Base-by-base conservation (phyloP, 2,888 invertebrate species). In the Sesamia inferens region DNA sequence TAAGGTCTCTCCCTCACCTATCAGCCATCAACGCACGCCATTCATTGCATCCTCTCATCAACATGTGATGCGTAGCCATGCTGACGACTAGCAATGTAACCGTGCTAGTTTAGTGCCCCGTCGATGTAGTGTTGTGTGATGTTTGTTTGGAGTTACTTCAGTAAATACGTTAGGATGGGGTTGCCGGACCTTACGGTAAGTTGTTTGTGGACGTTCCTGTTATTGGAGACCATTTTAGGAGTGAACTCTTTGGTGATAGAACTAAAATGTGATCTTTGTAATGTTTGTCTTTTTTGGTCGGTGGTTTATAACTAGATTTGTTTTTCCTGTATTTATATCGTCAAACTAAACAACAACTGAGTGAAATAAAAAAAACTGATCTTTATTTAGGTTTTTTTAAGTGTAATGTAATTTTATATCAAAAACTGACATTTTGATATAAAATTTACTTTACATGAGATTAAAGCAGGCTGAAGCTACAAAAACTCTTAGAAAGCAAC, bases 181-280 rank as follows among this genome's bases (percentile, higher is more conserved):
- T 92, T 95, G 89, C 96, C 96, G 79, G 94, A 95, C 90, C 89
- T 94, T 77, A 93, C 95, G 94, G 96, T 96, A 89, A 96, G 96
- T 94, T 39, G 31, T 51, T 11, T 59, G 51, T 64, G 16, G 66
- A 39, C 11, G 55, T n/a, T 63, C 72, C 61, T 69, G 71, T 77
- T 55, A 72, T 51, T 77, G 54, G 13, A 11, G 22, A 31, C 22
- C 59, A 68, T 68, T 78, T 74, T 51, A 19, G 24, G 48, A 42
- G 13, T 31, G 19, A n/a, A 22, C 31, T 13, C 6, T 47, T 54
- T 76, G 13, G 48, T 31, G 44, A 16, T 24, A 8, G 44, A 57
- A 54, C 13, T n/a, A 7, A 58, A 51, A 51, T 47, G 3, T 8
- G 4, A 48, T 47, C 5, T 24, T 66, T 6, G 13, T 4, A 66